Percentiles rank a stretch among this genome's conserved stretches.
Conservation (phyloP, 1,140 invertebrate genomes). For the Apis cerana region DNA sequence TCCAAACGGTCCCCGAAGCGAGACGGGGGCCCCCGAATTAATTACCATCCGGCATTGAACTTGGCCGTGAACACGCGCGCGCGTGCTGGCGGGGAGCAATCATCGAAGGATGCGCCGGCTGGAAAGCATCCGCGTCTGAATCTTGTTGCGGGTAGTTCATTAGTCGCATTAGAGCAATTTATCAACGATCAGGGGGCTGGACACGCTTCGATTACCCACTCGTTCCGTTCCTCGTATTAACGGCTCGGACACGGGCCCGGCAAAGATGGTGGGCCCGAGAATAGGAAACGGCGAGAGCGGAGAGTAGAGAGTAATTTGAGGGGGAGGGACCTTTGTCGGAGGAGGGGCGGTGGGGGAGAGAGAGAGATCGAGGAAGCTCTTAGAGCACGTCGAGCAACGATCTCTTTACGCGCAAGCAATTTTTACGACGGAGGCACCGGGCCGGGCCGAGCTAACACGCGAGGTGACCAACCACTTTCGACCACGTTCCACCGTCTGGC, state of each 20-base stretch:
- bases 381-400: slow-evolving; percentile 73
- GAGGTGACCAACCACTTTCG: slow-evolving; percentile 69
- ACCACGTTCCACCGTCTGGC: slow-evolving; percentile 26
- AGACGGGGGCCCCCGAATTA: slow-evolving; percentile 44
- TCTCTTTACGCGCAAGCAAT: slow-evolving; percentile 81
- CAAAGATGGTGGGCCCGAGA: slow-evolving; percentile 15
- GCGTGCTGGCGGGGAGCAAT: neutral
- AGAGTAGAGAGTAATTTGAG: neutral
- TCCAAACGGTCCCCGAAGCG: slow-evolving; percentile 43
- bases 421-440: slow-evolving; percentile 78
- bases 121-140: slow-evolving; percentile 5
- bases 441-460: slow-evolving; percentile 77
- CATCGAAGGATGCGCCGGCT: neutral
- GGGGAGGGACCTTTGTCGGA: too few relatives aligned
- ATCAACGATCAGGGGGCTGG: slow-evolving; percentile 48
- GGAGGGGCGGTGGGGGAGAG: neutral
- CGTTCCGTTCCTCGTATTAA: slow-evolving; percentile 27
- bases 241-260: slow-evolving; percentile 21
- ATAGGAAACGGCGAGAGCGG: too few relatives aligned
- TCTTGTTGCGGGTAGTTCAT: slow-evolving; percentile 46
- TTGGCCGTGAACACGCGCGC: neutral
- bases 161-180: slow-evolving; percentile 55
- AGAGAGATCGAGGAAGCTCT: slow-evolving; percentile 76
- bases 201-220: slow-evolving; percentile 62
- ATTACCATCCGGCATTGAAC: slow-evolving; percentile 43